A percentile compares a stretch with the other conserved stretches of the same genome.
Evolutionary conservation across 1,140 invertebrate species (phyloP).

Genomic region (Macrotrachela quadricornifera): DNA sequence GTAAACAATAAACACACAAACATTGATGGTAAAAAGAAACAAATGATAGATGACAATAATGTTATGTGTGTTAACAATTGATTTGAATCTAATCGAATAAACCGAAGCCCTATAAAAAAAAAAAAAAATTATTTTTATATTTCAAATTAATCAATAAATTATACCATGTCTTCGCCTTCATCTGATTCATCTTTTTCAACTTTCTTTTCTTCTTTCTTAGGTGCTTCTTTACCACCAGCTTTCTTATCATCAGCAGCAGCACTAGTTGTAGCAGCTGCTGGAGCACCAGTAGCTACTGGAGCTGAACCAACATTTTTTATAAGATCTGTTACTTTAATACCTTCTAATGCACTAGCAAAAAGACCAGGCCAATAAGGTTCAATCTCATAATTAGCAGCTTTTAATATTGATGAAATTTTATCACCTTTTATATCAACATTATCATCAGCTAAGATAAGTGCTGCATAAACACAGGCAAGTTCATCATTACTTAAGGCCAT

Average conservation of each 20-base stretch:
- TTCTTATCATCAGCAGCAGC: conserved; percentile 29
- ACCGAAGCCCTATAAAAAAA: too few relatives aligned
- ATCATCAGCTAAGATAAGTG: not conserved
- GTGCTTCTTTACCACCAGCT: conserved; percentile 12
- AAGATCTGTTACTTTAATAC: conserved; percentile 72
- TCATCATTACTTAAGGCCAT: not conserved
- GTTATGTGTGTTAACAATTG: too few relatives aligned
- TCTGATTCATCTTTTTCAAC: too few relatives aligned
- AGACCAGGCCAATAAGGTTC: conserved; percentile 34
- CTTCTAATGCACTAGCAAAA: conserved; percentile 87
- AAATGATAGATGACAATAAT: too few relatives aligned
- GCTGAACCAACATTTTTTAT: conserved; percentile 82
- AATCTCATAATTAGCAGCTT: not conserved
- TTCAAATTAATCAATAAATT: too few relatives aligned
- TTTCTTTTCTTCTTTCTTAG: conserved; percentile 6
- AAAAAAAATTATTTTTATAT: too few relatives aligned
- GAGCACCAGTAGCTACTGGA: conserved; percentile 57
- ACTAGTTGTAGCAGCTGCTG: conserved; percentile 44
- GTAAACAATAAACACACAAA: too few relatives aligned
- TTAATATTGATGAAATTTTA: not conserved
- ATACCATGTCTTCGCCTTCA: too few relatives aligned
- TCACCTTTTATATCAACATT: not conserved
- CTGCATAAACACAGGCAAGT: not conserved
- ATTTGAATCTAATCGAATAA: too few relatives aligned
- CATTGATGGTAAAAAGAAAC: too few relatives aligned